Percentiles rank a stretch among this genome's conserved stretches.
phyloP scores from a whole-genome alignment of 2,888 invertebrate genomes.

The Microctonus aethiopoides region DNA sequence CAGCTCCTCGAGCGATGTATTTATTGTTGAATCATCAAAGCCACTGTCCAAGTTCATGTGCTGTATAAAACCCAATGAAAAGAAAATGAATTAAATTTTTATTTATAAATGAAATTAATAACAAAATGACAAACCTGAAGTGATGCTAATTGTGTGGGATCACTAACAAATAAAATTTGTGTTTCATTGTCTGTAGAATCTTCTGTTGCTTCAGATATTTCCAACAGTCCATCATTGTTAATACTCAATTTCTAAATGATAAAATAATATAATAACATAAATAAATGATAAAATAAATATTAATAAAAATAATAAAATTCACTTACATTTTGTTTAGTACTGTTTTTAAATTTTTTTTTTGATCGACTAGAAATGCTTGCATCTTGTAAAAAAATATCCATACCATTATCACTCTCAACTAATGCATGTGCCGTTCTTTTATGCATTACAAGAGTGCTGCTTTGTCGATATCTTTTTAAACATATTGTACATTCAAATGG shows the following conservation, averaged over 20 bases:
- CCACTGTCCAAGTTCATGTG: conserved; percentile 56
- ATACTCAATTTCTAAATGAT: conserved; percentile 40
- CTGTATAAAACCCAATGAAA: conserved; percentile 39
- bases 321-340: conserved; percentile 39
- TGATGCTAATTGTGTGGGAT: conserved; percentile 59
- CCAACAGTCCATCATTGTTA: conserved; percentile 51
- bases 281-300: background rate
- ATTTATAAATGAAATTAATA: too few species aligned
- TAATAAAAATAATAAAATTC: background rate
- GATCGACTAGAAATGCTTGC: conserved; percentile 22
- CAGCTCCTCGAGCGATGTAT: conserved; percentile 58
- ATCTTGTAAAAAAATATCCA: conserved; percentile 47
- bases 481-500: conserved; percentile 73
- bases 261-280: background rate
- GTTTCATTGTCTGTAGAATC: conserved; percentile 55
- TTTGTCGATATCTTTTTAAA: conserved; percentile 72
- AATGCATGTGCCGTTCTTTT: conserved; percentile 72
- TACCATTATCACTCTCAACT: conserved; percentile 64
- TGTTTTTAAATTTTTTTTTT: conserved; percentile 17
- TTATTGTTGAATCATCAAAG: conserved; percentile 55
- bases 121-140: conserved; percentile 54
- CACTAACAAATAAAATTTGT: conserved; percentile 60
- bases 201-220: conserved; percentile 49
- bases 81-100: background rate
- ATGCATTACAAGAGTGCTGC: conserved; percentile 73